A percentile compares a stretch with the other conserved stretches of the same genome.
Evolutionary conservation across 37 sponge, comb jelly and placozoan genomes (phyloP).

Genomic region (Cladorhizidae sp.): DNA sequence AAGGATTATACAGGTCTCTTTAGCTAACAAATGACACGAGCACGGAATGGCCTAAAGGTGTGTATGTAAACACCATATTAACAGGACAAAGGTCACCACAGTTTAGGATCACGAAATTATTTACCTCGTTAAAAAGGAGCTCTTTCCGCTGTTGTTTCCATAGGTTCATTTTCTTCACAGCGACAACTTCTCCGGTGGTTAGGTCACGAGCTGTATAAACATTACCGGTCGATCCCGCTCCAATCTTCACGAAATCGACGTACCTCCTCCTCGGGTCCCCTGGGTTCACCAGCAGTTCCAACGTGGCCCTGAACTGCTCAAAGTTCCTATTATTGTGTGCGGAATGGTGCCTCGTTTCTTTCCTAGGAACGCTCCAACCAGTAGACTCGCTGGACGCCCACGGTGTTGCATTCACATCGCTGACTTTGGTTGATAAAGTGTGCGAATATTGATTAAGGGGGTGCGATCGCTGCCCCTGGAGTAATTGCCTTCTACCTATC

Average conservation of each 20-base stretch:
- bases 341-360: neutral
- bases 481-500: neutral
- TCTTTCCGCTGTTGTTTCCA: slow-evolving; percentile 90
- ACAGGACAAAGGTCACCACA: no score
- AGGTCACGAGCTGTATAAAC: slow-evolving; percentile 77
- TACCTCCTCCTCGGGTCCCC: slow-evolving; percentile 34
- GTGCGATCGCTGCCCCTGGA: neutral
- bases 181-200: slow-evolving; percentile 47
- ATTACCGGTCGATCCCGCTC: slow-evolving; percentile 87
- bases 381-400: no score
- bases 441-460: no score
- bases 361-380: no score
- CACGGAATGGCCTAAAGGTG: no score
- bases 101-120: no score
- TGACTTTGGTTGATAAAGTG: no score
- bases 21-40: no score
- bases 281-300: slow-evolving; percentile 43
- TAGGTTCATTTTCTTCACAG: slow-evolving; percentile 94
- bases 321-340: slow-evolving; percentile 10
- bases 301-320: slow-evolving; percentile 51
- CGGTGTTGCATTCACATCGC: no score
- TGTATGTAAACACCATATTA: no score
- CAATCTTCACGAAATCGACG: slow-evolving; percentile 60
- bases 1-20: no score
- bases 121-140: slow-evolving; percentile 95